Evolutionary conservation across 2,888 invertebrate species (phyloP), one percentile per base, ranked within the genome.

Genomic region (Drosophila cognata): DNA sequence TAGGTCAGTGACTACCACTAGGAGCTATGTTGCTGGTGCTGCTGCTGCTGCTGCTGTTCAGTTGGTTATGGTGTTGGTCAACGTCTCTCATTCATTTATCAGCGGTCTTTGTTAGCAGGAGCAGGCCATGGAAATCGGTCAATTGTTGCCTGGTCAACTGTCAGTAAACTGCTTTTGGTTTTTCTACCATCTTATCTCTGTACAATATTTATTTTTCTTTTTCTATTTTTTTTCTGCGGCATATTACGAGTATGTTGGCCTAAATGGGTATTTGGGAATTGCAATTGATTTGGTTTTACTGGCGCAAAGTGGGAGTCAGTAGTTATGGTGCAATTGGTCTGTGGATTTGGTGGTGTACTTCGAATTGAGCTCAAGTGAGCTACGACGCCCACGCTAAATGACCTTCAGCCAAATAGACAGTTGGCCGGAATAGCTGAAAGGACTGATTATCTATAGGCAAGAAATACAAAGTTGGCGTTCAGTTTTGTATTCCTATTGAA

Each of bases 31-130:
- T 67, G 57, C 66, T 61, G 61, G 35, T 63, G 69, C 60, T 57
- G 61, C 52, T 51, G 55, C 31, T 79, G 77, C 18, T 53, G 33
- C 50, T 67, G 52, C 29, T 56, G 60, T 36, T 62, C 48, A 41
- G 65, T 79, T 77, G 76, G 71, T 62, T 63, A 51, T 82, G 81
- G 87, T 88, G 90, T 84, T 79, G 84, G 85, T 74, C 89, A 84
- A 81, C 68, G 86, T 85, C 88, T 89, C 84, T 89, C 84, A 90
- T 85, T 90, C 90, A 88, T 78, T 85, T 85, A 89, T 84, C 84
- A 77, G 70, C 75, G 56, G 64, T 52, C 57, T 63, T 50, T 52
- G 79, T 60, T 46, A 77, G 73, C 65, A 71, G 62, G 57, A 79
- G 64, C 77, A 69, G 66, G 73, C 64, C 71, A 70, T 60, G 90